Evolutionary conservation across 2,888 invertebrate species (phyloP).

Genomic region (Eremobia ochroleuca): DNA sequence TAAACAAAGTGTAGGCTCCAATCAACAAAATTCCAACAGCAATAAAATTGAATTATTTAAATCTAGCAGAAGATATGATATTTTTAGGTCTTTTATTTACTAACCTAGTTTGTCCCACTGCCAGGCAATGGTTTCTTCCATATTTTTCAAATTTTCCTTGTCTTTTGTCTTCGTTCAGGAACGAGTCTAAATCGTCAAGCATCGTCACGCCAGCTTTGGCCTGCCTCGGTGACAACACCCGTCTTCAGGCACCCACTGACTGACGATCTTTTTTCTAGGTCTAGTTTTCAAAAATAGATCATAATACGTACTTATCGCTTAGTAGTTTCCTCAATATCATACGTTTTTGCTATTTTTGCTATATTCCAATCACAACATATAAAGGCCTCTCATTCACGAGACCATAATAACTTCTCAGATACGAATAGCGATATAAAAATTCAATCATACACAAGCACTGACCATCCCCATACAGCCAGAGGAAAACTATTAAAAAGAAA

Average conservation of each 20-base stretch:
- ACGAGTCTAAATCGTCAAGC: background rate
- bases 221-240: background rate
- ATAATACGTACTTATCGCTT: background rate
- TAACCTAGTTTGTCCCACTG: background rate
- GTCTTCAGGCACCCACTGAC: background rate
- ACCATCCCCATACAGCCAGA: slow-evolving; percentile 68
- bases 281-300: background rate
- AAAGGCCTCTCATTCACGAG: slow-evolving; percentile 12
- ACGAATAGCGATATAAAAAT: slow-evolving; percentile 62
- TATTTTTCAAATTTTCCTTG: background rate
- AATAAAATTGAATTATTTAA: background rate
- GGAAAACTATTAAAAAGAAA: slow-evolving; percentile 87
- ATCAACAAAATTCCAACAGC: background rate
- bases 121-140: background rate
- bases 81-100: background rate
- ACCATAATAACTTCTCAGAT: slow-evolving; percentile 34
- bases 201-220: background rate
- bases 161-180: background rate
- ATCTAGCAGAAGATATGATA: background rate
- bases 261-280: background rate
- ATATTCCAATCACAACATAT: background rate
- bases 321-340: background rate
- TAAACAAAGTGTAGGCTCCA: background rate
- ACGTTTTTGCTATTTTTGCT: slow-evolving; percentile 12
- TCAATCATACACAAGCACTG: slow-evolving; percentile 70